phyloP scores from a whole-genome alignment of 2,113 vertebrate genomes.

The Clupea harengus region DNA sequence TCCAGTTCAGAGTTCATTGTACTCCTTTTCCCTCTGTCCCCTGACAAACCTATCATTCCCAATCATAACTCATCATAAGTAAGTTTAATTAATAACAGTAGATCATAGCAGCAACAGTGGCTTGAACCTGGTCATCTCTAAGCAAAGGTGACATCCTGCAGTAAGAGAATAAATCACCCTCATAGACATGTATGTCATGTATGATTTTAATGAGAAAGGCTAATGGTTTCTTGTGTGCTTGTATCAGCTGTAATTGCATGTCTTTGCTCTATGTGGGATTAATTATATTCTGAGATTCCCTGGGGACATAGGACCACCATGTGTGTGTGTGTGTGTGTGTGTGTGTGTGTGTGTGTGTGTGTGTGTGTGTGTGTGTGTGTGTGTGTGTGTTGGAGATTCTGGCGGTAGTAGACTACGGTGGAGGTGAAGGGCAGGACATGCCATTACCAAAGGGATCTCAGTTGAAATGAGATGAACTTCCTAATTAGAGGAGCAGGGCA shows the following conservation, averaged over 20 bases:
- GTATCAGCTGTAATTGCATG: conserved; percentile 44
- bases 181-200: neutral
- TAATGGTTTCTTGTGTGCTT: conserved; percentile 59
- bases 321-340: neutral
- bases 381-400: neutral
- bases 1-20: no score
- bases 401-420: neutral
- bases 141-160: neutral
- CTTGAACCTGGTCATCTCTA: neutral
- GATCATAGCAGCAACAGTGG: neutral
- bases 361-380: no score
- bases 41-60: no score
- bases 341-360: no score
- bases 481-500: neutral
- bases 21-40: no score
- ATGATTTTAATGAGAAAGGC: conserved; percentile 61
- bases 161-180: neutral
- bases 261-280: conserved; percentile 42
- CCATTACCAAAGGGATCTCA: neutral
- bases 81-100: neutral
- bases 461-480: neutral
- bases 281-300: conserved; percentile 55
- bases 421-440: neutral
- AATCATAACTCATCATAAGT: no score
- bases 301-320: conserved; percentile 32